These are phyloP conservation scores for Embidobia sp. DNA, from an alignment of 2,888 invertebrate genomes.

Conservation along the genomic window DNA sequence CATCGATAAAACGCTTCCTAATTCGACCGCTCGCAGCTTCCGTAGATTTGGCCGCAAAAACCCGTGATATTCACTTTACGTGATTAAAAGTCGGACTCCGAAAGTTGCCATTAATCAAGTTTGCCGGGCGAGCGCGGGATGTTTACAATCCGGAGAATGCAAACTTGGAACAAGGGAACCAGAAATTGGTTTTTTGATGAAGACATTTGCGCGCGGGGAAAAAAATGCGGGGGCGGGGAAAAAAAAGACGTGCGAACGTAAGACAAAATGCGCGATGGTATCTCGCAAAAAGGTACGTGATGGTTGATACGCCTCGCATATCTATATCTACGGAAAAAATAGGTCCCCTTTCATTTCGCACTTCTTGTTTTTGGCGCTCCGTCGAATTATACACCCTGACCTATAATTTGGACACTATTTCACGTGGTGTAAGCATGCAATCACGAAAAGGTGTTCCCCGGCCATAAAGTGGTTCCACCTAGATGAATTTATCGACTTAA, in stretches of 20 bases:
- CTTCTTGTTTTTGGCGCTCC: slow-evolving; percentile 67
- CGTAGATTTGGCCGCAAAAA: slow-evolving; percentile 10
- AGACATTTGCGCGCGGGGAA: slow-evolving; percentile 40
- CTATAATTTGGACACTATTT: slow-evolving; percentile 79
- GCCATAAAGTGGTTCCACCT: slow-evolving; percentile 73
- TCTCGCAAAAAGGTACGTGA: slow-evolving; percentile 51
- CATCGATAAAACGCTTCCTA: slow-evolving; percentile 36
- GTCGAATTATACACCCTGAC: slow-evolving; percentile 75
- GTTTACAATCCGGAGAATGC: background rate
- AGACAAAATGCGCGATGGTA: slow-evolving; percentile 48
- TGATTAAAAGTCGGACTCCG: slow-evolving; percentile 23
- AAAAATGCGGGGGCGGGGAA: background rate
- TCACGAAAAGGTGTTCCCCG: slow-evolving; percentile 77
- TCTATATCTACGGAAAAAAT: slow-evolving; percentile 65
- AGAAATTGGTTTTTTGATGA: slow-evolving; percentile 44
- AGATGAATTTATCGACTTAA: slow-evolving; percentile 77
- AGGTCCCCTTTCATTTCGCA: slow-evolving; percentile 49
- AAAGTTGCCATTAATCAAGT: slow-evolving; percentile 19
- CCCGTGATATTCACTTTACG: too few species aligned
- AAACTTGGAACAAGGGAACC: slow-evolving; percentile 10
- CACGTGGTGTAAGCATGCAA: slow-evolving; percentile 76
- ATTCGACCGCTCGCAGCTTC: slow-evolving; percentile 29
- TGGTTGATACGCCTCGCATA: slow-evolving; percentile 52
- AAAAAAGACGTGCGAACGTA: slow-evolving; percentile 17
- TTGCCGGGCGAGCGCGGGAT: background rate